phyloP scores from a whole-genome alignment of 2,888 invertebrate species.

The Invenusta paracnida region DNA sequence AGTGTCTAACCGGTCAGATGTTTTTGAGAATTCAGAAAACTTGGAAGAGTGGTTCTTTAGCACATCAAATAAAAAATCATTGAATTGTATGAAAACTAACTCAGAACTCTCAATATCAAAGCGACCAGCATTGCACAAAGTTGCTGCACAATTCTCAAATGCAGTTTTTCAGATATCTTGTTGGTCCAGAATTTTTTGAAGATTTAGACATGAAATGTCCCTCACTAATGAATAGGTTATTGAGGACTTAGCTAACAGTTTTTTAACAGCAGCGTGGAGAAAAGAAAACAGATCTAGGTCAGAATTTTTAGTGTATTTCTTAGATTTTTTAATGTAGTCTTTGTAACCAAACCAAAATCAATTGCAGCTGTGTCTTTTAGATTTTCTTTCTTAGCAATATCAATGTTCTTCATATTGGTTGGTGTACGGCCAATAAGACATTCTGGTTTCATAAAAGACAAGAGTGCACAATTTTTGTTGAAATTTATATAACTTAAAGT shows the following conservation, averaged over 20 bases:
- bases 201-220: no score
- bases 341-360: background rate
- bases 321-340: background rate
- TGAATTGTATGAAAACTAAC: no score
- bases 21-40: background rate
- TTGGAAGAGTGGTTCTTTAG: background rate
- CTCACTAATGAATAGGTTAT: background rate
- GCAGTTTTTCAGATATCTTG: background rate
- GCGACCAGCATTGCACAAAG: no score
- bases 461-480: no score
- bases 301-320: background rate
- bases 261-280: background rate
- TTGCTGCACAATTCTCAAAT: background rate
- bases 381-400: no score
- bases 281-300: background rate
- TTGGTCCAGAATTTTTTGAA: background rate
- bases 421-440: no score
- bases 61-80: background rate
- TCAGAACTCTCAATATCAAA: no score
- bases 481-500: no score
- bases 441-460: no score
- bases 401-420: no score
- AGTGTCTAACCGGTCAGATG: background rate
- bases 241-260: background rate
- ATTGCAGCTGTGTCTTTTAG: no score